Evolutionary conservation across 2,797 vertebrate species (phyloP).

Genomic region (Huso huso): DNA sequence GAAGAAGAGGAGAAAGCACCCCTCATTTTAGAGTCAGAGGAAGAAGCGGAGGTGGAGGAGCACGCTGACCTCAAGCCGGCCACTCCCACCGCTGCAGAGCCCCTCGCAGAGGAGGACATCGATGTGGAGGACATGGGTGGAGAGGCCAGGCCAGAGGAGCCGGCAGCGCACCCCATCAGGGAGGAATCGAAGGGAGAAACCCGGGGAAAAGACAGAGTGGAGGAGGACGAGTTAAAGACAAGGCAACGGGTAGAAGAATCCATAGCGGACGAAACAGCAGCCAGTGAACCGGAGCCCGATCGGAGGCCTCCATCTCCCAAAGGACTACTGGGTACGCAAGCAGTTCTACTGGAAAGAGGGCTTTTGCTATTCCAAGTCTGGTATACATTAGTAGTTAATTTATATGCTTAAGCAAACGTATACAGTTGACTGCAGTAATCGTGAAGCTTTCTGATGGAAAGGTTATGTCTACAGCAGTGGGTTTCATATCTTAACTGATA

Average conservation of each 20-base stretch:
- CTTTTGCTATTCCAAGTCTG: no score
- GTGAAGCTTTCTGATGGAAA: no score
- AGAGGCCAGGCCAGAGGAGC: conserved; percentile 17
- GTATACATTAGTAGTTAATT: no score
- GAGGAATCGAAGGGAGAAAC: conserved; percentile 35
- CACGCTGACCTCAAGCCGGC: conserved; percentile 39
- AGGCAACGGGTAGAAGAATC: conserved; percentile 28
- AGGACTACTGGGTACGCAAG: conserved; percentile 52
- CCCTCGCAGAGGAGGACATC: conserved; percentile 38
- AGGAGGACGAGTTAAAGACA: conserved; percentile 29
- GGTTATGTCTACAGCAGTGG: no score
- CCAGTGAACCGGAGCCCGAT: conserved; percentile 38
- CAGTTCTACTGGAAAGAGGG: no score
- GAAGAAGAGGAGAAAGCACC: conserved; percentile 12
- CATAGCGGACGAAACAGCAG: conserved; percentile 34
- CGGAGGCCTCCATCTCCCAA: conserved; percentile 52
- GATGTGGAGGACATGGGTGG: conserved; percentile 38
- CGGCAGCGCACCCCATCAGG: conserved; percentile 22
- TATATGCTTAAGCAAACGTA: no score
- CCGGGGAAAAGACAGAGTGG: conserved; percentile 33
- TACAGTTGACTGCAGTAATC: no score
- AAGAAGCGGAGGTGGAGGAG: conserved; percentile 25
- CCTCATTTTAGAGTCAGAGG: no score
- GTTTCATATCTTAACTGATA: no score
- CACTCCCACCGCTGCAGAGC: conserved; percentile 22